Percentiles rank a stretch among this genome's conserved stretches.
Evolutionary conservation across 2,113 vertebrate genomes (phyloP).

Genomic region (Suricata suricatta): DNA sequence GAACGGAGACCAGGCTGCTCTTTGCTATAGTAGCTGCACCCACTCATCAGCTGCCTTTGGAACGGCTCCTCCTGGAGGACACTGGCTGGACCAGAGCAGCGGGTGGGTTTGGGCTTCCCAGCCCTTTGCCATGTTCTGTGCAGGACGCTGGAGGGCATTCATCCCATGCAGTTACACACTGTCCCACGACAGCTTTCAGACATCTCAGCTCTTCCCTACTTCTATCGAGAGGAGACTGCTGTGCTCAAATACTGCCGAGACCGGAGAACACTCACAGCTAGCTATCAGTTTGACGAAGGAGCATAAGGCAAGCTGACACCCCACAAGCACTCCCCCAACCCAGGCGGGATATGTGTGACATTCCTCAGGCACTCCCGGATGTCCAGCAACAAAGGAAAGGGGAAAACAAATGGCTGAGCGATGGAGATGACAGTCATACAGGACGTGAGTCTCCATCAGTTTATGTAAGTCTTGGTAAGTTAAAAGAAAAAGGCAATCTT

Average conservation of each 20-base stretch:
- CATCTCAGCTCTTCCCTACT: neutral
- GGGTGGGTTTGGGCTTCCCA: neutral
- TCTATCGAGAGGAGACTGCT: neutral
- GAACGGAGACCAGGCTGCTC: neutral
- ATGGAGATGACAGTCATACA: no score
- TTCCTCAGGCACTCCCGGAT: no score
- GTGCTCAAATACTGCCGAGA: neutral
- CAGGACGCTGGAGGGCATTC: neutral
- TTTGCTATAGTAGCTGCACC: neutral
- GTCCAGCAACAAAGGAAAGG: no score
- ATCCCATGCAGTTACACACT: neutral
- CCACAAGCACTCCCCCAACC: no score
- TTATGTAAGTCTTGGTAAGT: no score
- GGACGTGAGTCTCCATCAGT: no score
- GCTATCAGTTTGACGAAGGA: neutral
- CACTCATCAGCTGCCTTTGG: neutral
- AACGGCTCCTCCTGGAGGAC: neutral
- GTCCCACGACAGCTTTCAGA: neutral
- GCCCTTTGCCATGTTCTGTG: neutral
- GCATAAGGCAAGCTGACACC: no score
- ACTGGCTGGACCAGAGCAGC: neutral
- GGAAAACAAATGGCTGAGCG: no score
- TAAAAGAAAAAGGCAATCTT: no score
- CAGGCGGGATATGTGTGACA: no score
- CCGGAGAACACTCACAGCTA: neutral